These are phyloP conservation scores for Orchesella cincta DNA, from an alignment of 1,140 invertebrate genomes.

Conservation along the genomic window DNA sequence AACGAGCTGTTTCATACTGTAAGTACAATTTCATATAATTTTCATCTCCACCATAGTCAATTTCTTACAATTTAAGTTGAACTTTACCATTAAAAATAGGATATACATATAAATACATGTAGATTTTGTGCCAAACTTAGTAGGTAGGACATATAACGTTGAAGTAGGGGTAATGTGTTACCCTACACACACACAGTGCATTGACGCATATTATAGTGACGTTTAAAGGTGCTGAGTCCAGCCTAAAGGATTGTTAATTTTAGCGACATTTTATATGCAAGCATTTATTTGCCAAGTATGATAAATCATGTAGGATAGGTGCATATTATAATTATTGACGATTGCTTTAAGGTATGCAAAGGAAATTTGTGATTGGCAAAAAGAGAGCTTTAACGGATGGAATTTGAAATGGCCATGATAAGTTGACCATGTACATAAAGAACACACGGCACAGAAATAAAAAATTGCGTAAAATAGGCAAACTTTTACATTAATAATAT, in stretches of 20 bases:
- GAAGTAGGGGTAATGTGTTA: neutral
- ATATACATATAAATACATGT: neutral
- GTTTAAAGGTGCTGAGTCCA: too few relatives aligned
- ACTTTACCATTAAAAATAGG: neutral
- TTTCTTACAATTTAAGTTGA: neutral
- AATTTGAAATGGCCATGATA: too few relatives aligned
- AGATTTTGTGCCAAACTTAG: neutral
- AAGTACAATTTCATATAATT: constrained; percentile 7
- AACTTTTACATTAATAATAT: neutral
- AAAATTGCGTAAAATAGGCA: too few relatives aligned
- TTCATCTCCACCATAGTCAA: neutral
- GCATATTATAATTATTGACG: neutral
- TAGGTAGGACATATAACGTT: too few relatives aligned
- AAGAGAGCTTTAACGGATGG: constrained; percentile 14
- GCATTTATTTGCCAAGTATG: too few relatives aligned
- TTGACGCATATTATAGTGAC: too few relatives aligned
- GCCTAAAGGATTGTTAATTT: too few relatives aligned
- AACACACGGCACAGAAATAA: too few relatives aligned
- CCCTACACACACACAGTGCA: too few relatives aligned
- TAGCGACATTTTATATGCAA: too few relatives aligned
- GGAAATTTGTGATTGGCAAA: neutral
- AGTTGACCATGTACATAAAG: too few relatives aligned
- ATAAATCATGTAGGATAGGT: too few relatives aligned
- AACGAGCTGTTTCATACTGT: constrained; percentile 19
- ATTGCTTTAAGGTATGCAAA: neutral